These are phyloP conservation scores for Clarias fuscus DNA, from an alignment of 2,797 vertebrate species.

Conservation along the genomic window DNA sequence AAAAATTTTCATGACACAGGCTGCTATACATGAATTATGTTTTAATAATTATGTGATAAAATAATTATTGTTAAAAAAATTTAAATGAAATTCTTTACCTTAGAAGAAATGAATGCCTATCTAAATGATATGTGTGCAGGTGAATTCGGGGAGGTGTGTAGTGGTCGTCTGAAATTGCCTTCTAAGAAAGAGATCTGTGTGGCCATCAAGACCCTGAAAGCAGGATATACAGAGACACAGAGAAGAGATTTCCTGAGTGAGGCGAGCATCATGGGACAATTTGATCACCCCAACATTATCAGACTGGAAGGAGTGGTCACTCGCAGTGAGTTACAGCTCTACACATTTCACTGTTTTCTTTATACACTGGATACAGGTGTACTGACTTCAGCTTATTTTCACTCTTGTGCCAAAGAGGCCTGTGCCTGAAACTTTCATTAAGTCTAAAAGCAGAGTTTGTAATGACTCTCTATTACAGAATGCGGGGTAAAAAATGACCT, in stretches of 20 bases:
- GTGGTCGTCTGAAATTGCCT: conserved; percentile 90
- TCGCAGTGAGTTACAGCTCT: conserved; percentile 82
- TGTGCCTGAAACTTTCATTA: neutral
- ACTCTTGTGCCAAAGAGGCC: neutral
- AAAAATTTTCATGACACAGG: neutral
- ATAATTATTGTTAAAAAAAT: too few species aligned
- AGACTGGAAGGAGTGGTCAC: conserved; percentile 93
- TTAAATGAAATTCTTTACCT: too few species aligned
- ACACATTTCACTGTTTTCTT: neutral
- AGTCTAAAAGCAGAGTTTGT: neutral
- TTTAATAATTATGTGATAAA: conserved; percentile 1
- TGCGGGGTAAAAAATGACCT: neutral
- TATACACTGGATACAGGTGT: neutral
- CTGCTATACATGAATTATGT: conserved; percentile 9
- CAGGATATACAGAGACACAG: conserved; percentile 95
- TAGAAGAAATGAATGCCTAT: neutral
- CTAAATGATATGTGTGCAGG: conserved; percentile 68
- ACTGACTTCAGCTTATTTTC: neutral
- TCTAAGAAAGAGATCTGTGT: conserved; percentile 97
- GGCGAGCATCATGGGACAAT: conserved; percentile 98
- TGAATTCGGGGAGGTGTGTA: conserved; percentile 98
- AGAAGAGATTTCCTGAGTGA: conserved; percentile 94
- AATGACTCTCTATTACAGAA: neutral
- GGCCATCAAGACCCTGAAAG: conserved; percentile 97
- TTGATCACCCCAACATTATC: conserved; percentile 98